Evolutionary conservation across 2,113 vertebrate species (phyloP), one percentile per base, ranked within the genome.

Genomic region (Dasypus novemcinctus): DNA sequence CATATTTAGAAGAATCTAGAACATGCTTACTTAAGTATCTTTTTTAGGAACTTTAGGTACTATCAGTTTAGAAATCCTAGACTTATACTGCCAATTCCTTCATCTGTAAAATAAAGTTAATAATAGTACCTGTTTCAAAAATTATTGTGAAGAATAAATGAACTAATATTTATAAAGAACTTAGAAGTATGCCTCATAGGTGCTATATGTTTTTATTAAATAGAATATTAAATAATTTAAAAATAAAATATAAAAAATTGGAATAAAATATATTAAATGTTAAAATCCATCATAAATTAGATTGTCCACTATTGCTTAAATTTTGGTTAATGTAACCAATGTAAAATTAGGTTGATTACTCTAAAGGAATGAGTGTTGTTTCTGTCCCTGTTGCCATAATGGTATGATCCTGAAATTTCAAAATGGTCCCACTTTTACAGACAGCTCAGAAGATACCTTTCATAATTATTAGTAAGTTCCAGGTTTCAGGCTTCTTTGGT

Each of bases 1-100:
- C 7, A 79, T 23, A 84, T 82, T 64, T 59, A 89, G 84, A 86
- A 66, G 92, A 93, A 72, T 57, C 54, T 68, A 84, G 78, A 75
- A 25, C 86, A 6, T 86, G 14, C 14, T 82, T 15, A 21, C 9
- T 81, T 8, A n/a, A 46, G 14, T 61, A 43, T 84, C 27, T 87
- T 87, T 87, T 59, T 93, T 90, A 74, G 71, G 83, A 90, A 84
- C 4, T 57, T 33, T 76, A 66, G 31, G 64, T 7, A 17, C 23
- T 54, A 79, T 12, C 52, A 36, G 49, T 75, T 82, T 71, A 74
- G 63, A 78, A 66, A 61, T 11, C 66, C 13, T 63, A 72, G n/a
- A 33, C 18, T n/a, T 0, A 12, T 43, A 79, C 2, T 29, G 63
- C 33, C 57, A 91, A 63, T 54, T 52, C 21, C 27, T 43, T 89